Evolutionary conservation across 2,888 invertebrate genomes (phyloP).

Genomic region (Balanococcus diminutus): DNA sequence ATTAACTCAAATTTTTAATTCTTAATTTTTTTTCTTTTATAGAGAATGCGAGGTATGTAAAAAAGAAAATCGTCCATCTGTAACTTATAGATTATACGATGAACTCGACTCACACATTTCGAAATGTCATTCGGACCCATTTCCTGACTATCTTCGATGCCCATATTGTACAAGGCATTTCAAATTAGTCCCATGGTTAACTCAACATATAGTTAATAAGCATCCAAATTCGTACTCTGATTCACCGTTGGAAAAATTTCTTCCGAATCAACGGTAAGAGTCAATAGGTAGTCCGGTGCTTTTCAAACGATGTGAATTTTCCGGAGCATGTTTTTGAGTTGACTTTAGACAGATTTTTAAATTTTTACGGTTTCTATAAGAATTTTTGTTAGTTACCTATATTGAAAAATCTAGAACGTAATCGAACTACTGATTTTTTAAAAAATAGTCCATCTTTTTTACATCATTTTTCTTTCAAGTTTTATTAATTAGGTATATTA

Average conservation of each 20-base stretch:
- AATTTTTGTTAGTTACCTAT: too few species aligned
- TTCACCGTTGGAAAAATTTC: not conserved
- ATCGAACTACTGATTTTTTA: too few species aligned
- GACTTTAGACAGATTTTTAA: too few species aligned
- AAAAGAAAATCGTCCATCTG: not conserved
- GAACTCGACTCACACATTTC: not conserved
- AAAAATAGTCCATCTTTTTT: too few species aligned
- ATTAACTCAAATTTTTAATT: not conserved
- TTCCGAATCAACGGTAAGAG: not conserved
- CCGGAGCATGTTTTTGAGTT: too few species aligned
- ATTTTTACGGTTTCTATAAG: too few species aligned
- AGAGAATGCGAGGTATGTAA: not conserved
- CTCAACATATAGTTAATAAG: not conserved
- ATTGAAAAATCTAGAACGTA: too few species aligned
- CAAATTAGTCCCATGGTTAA: not conserved
- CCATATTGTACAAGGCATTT: not conserved
- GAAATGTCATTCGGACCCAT: not conserved
- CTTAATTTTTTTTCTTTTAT: too few species aligned
- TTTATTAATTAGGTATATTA: too few species aligned
- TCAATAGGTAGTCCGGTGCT: too few species aligned
- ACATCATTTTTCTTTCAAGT: too few species aligned
- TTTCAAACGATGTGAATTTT: too few species aligned
- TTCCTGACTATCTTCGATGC: not conserved
- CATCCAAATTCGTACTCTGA: not conserved
- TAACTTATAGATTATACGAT: not conserved